Conservation (phyloP, 2,113 vertebrate species). For the Peromyscus leucopus region DNA sequence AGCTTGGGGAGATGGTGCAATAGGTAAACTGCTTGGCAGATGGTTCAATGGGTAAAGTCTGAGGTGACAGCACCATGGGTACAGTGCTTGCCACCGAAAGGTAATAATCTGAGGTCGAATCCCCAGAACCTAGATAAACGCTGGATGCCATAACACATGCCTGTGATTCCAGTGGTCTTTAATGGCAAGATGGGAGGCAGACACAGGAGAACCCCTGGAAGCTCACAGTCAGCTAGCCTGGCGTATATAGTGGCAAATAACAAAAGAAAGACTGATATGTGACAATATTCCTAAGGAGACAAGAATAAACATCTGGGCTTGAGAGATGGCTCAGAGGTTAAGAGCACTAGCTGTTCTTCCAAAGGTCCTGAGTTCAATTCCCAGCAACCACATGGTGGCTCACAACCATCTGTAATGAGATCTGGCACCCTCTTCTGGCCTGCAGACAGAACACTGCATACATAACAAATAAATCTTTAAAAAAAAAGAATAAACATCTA, state of each 20-base stretch:
- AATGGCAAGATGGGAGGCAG: neutral
- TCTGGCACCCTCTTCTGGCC: too few species aligned
- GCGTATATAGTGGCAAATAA: neutral
- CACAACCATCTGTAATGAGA: too few species aligned
- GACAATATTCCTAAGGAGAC: neutral
- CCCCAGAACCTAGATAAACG: neutral
- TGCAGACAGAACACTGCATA: too few species aligned
- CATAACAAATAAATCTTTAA: too few species aligned
- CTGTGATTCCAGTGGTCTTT: neutral
- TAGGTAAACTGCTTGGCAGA: neutral
- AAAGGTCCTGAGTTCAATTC: too few species aligned
- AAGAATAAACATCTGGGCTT: neutral
- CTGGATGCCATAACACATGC: neutral
- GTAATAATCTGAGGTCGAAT: neutral
- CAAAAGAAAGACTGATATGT: neutral
- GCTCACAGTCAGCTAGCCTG: neutral
- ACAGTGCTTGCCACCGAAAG: neutral
- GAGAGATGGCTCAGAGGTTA: too few species aligned
- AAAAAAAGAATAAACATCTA: neutral
- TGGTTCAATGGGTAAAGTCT: neutral
- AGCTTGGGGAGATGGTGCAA: neutral
- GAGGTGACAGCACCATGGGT: neutral
- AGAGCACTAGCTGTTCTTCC: too few species aligned
- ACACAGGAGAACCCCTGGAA: neutral
- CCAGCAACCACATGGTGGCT: too few species aligned